Evolutionary conservation across 2,797 vertebrate species (phyloP).

Genomic region (Chlorospingus flavigularis): DNA sequence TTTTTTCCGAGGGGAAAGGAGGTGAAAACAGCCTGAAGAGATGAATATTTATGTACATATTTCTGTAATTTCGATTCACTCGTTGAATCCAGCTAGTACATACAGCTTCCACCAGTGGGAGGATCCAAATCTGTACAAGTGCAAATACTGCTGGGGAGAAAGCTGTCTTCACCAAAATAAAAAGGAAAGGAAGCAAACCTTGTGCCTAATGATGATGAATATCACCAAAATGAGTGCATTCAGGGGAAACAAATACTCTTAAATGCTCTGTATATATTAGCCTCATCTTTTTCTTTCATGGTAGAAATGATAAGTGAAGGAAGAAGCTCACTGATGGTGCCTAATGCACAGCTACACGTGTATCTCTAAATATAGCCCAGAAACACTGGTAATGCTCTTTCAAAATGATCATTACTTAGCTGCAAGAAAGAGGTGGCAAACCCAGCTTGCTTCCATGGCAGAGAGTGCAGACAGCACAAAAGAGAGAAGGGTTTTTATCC

Average conservation of each 20-base stretch:
- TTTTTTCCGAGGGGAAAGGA: background rate
- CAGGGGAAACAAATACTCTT: background rate
- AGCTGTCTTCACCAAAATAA: conserved; percentile 10
- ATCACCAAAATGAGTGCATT: conserved; percentile 27
- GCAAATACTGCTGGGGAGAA: conserved; percentile 28
- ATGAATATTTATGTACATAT: conserved; percentile 51
- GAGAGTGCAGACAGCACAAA: background rate
- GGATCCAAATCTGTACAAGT: conserved; percentile 17
- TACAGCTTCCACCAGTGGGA: conserved; percentile 34
- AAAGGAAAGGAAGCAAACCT: conserved; percentile 33
- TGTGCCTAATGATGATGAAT: conserved; percentile 40
- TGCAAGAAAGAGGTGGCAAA: background rate
- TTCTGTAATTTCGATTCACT: conserved; percentile 45
- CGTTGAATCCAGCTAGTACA: background rate
- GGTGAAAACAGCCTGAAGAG: background rate
- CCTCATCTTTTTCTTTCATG: background rate
- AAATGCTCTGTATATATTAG: conserved; percentile 28
- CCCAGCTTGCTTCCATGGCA: background rate
- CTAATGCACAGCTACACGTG: background rate
- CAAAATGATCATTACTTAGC: background rate
- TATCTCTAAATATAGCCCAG: background rate
- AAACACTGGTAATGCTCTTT: background rate
- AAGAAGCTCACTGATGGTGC: background rate
- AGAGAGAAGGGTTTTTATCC: background rate
- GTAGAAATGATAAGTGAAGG: background rate